Conservation (phyloP, 2,888 invertebrate genomes). For the Mythimna ferrago region DNA sequence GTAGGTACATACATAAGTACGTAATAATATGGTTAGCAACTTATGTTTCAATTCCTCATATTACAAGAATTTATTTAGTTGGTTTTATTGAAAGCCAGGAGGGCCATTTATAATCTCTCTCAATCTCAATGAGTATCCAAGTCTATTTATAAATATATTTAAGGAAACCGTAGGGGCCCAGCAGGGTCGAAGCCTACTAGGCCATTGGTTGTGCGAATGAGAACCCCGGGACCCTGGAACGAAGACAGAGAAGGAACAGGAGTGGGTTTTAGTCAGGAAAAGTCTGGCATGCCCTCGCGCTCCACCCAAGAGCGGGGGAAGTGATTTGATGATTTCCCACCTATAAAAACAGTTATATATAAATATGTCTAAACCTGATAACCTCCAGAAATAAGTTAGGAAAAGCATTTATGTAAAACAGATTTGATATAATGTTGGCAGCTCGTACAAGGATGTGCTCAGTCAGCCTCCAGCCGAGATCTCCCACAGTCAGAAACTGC, state of each 20-base stretch:
- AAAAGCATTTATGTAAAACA: background rate
- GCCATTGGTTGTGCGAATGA: too few relatives aligned
- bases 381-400: background rate
- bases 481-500: constrained; percentile 78
- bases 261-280: too few relatives aligned
- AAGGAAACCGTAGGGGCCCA: too few relatives aligned
- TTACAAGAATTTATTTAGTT: background rate
- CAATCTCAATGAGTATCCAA: background rate
- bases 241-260: too few relatives aligned
- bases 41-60: background rate
- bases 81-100: background rate
- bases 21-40: background rate
- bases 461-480: constrained; percentile 78
- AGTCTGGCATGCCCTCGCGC: too few relatives aligned
- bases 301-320: too few relatives aligned
- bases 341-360: background rate
- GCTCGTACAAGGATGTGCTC: constrained; percentile 74
- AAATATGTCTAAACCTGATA: background rate
- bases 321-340: too few relatives aligned
- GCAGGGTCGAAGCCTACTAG: too few relatives aligned
- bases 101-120: too few relatives aligned
- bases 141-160: too few relatives aligned
- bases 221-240: too few relatives aligned
- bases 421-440: constrained; percentile 34
- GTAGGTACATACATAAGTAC: too few relatives aligned